phyloP scores from a whole-genome alignment of 2,888 invertebrate species.

The Sphaerophoria rueppellii region DNA sequence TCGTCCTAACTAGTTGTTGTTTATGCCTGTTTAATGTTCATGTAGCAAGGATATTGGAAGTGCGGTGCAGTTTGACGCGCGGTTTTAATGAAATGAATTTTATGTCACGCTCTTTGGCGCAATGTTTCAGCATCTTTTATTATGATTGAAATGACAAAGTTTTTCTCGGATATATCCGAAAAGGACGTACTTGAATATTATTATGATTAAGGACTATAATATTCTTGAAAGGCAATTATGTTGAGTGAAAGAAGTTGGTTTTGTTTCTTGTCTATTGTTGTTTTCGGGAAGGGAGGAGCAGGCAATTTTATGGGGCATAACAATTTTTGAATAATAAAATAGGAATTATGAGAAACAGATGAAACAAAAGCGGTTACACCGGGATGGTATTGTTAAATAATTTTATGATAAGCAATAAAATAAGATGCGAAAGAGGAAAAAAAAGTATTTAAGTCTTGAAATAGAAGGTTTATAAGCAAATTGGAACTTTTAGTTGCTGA shows the following conservation, averaged over 20 bases:
- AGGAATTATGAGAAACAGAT: neutral
- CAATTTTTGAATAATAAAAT: neutral
- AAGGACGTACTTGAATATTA: conserved; percentile 18
- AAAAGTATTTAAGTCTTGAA: too few species aligned
- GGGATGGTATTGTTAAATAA: too few species aligned
- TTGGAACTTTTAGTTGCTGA: too few species aligned
- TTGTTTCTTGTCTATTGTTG: neutral
- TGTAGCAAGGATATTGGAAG: conserved; percentile 17
- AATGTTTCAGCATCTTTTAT: conserved; percentile 61
- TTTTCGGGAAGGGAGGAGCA: neutral
- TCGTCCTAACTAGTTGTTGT: too few species aligned
- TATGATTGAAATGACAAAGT: conserved; percentile 70
- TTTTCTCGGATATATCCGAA: conserved; percentile 18
- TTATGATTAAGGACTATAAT: conserved; percentile 57
- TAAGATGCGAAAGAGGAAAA: too few species aligned
- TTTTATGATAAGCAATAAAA: too few species aligned
- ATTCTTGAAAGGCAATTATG: conserved; percentile 60
- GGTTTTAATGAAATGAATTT: conserved; percentile 71
- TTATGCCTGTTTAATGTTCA: neutral
- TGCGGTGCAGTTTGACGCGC: conserved; percentile 54
- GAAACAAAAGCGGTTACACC: neutral
- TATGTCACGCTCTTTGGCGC: conserved; percentile 49
- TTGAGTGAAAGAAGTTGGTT: conserved; percentile 56
- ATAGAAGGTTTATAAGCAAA: too few species aligned
- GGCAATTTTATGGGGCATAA: conserved; percentile 13